Evolutionary conservation across 2,797 vertebrate genomes (phyloP).

Genomic region (Meriones psammophilus): DNA sequence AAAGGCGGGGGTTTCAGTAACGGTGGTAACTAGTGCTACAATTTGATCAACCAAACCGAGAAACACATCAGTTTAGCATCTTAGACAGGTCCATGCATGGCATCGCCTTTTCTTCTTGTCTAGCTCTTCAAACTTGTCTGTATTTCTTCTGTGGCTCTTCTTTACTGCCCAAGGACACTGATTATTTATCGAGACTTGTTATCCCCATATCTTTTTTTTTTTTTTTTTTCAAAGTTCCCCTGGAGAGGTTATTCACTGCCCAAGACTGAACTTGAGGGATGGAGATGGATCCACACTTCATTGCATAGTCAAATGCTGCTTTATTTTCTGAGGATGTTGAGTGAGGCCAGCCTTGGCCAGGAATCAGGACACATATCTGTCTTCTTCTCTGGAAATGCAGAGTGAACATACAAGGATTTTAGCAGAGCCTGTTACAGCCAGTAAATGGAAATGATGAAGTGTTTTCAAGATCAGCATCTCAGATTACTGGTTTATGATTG

Average conservation of each 20-base stretch:
- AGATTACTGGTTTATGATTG: slow-evolving; percentile 21
- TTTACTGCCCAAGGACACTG: not conserved
- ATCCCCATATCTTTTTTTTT: not conserved
- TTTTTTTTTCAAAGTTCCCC: not conserved
- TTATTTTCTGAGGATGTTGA: not conserved
- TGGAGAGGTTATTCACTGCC: not conserved
- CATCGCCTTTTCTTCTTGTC: not conserved
- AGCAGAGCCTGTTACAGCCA: slow-evolving; percentile 61
- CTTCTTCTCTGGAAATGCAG: slow-evolving; percentile 51
- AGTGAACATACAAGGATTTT: not conserved
- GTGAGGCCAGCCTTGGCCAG: not conserved
- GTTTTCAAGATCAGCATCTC: slow-evolving; percentile 68
- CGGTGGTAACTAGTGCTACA: not conserved
- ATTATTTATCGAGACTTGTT: not conserved
- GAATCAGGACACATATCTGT: not conserved
- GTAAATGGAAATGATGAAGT: slow-evolving; percentile 43
- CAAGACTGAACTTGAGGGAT: not conserved
- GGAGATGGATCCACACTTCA: too few species aligned
- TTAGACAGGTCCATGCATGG: not conserved
- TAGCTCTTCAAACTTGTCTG: slow-evolving; percentile 1
- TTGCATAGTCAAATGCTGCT: not conserved
- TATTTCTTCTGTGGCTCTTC: slow-evolving; percentile 3
- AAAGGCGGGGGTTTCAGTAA: not conserved
- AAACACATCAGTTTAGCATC: not conserved
- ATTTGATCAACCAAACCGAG: slow-evolving; percentile 54